phyloP scores from a whole-genome alignment of 2,888 invertebrate genomes.

The Callinectes sapidus region DNA sequence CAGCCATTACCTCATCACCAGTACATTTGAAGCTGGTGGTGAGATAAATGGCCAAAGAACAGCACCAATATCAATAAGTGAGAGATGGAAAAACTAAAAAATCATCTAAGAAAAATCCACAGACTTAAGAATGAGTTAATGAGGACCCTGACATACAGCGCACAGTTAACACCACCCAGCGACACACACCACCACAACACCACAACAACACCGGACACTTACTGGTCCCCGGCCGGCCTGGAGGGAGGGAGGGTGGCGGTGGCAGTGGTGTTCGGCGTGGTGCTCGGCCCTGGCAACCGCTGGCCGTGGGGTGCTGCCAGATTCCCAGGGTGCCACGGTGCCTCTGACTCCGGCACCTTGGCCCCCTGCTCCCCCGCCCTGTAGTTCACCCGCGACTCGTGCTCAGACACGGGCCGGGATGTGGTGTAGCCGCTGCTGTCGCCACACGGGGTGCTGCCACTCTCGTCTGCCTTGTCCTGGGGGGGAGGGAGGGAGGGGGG shows the following conservation, averaged over 20 bases:
- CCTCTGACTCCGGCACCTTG: not conserved
- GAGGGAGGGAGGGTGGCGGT: not conserved
- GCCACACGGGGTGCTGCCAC: conserved; percentile 49
- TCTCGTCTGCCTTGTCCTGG: conserved; percentile 59
- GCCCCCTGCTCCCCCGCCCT: conserved; percentile 35
- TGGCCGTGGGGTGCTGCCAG: conserved; percentile 40
- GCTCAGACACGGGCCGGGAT: conserved; percentile 55
- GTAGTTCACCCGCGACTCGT: conserved; percentile 45
- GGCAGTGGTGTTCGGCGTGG: conserved; percentile 36
- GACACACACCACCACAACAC: not conserved
- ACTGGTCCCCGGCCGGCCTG: conserved; percentile 44
- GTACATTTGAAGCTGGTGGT: too few species aligned
- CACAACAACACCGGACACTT: not conserved
- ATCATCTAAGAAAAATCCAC: too few species aligned
- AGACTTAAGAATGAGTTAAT: too few species aligned
- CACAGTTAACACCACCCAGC: not conserved
- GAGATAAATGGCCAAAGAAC: too few species aligned
- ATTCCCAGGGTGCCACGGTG: not conserved
- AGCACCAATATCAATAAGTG: too few species aligned
- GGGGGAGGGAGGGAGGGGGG: not conserved
- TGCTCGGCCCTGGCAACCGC: conserved; percentile 21
- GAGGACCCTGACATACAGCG: not conserved
- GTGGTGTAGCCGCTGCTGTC: conserved; percentile 38
- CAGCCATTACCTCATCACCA: too few species aligned
- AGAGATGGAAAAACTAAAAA: too few species aligned